Percentiles rank a stretch among this genome's conserved stretches.
These are phyloP conservation scores for Eupithecia insigniata DNA, from an alignment of 2,888 invertebrate species.

Conservation along the genomic window DNA sequence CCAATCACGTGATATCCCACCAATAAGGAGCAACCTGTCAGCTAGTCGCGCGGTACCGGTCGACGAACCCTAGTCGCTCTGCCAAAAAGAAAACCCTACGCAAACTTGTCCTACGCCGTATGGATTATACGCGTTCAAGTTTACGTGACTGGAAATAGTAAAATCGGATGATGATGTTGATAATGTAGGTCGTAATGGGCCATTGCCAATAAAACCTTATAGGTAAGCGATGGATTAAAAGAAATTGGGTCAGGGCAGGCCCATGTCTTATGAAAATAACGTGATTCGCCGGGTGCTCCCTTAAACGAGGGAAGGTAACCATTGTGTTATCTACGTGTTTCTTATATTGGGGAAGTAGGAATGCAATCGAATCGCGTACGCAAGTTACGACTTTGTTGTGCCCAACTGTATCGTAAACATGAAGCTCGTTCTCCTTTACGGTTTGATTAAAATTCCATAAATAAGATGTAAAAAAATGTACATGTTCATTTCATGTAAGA, in stretches of 20 bases:
- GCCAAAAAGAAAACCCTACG: constrained; percentile 50
- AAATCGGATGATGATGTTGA: constrained; percentile 84
- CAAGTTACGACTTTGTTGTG: constrained; percentile 46
- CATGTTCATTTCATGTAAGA: neutral
- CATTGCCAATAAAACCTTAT: constrained; percentile 84
- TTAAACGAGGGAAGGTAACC: constrained; percentile 54
- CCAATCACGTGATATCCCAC: constrained; percentile 48
- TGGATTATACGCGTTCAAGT: constrained; percentile 80
- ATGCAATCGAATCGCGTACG: constrained; percentile 51
- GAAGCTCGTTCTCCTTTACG: constrained; percentile 43
- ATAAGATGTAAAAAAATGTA: constrained; percentile 19
- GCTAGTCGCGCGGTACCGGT: constrained; percentile 51
- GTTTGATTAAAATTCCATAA: constrained; percentile 41
- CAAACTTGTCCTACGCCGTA: constrained; percentile 60
- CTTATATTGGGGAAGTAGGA: constrained; percentile 49
- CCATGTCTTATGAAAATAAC: constrained; percentile 77
- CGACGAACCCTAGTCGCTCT: constrained; percentile 57
- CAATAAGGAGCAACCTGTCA: constrained; percentile 46
- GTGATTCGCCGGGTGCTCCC: constrained; percentile 63
- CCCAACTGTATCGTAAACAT: constrained; percentile 46
- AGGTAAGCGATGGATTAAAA: constrained; percentile 84
- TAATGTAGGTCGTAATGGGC: constrained; percentile 84
- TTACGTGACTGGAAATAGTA: constrained; percentile 85
- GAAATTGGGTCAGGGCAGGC: constrained; percentile 81
- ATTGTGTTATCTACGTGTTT: constrained; percentile 62